Percentiles rank a stretch among this genome's conserved stretches.
phyloP scores from a whole-genome alignment of 2,888 invertebrate species.

The Therioaphis trifolii region DNA sequence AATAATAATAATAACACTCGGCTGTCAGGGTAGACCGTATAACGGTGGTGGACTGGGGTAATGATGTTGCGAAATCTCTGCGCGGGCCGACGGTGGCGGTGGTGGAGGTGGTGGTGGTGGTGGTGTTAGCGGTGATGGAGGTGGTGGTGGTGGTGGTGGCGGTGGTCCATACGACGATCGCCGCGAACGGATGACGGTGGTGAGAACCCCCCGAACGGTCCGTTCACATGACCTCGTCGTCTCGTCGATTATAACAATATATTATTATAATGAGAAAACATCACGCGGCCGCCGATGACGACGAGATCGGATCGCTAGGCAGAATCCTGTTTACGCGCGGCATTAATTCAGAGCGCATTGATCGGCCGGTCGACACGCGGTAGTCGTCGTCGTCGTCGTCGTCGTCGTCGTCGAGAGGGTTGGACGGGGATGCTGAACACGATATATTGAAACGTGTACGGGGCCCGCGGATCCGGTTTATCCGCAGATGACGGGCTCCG shows the following conservation, averaged over 20 bases:
- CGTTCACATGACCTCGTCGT: constrained; percentile 56
- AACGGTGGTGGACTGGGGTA: neutral
- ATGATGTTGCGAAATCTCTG: constrained; percentile 37
- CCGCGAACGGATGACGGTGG: constrained; percentile 37
- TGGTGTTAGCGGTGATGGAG: constrained; percentile 1
- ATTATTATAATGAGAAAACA: constrained; percentile 12
- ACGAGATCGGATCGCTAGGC: constrained; percentile 31
- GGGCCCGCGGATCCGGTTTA: constrained; percentile 46
- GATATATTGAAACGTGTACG: neutral
- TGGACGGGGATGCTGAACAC: constrained; percentile 38
- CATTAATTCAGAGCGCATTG: neutral
- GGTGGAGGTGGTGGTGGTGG: neutral
- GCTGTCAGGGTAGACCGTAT: neutral
- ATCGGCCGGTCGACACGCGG: neutral
- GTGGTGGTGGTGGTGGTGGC: neutral
- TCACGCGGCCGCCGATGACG: neutral
- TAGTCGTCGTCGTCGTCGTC: neutral
- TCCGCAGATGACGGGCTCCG: constrained; percentile 4
- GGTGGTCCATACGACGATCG: constrained; percentile 46
- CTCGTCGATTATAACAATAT: constrained; percentile 32
- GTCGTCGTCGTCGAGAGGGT: constrained; percentile 8
- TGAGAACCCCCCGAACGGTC: constrained; percentile 44
- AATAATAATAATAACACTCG: neutral
- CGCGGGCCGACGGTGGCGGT: neutral
- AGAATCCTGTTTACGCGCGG: constrained; percentile 35